Conservation (phyloP, 92 coral and sea anemone species). For the Parazoanthus atlanticus region DNA sequence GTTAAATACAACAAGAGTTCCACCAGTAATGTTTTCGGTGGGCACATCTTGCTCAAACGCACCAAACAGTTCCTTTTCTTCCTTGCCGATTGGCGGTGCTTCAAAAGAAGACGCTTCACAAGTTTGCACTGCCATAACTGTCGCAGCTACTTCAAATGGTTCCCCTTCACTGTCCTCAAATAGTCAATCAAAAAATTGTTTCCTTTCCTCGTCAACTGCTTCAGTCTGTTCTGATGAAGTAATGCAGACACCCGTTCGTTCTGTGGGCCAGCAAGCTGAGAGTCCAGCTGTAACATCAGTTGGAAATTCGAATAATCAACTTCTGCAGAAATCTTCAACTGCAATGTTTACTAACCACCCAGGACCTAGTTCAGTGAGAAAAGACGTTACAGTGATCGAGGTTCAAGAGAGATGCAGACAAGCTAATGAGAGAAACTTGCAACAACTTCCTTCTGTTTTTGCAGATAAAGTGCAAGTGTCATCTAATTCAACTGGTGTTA, state of each 20-base stretch:
- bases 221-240: background rate
- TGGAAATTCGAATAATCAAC: background rate
- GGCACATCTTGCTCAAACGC: conserved; percentile 2
- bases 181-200: background rate
- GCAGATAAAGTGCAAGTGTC: background rate
- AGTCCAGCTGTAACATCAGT: background rate
- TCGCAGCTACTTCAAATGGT: background rate
- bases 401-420: background rate
- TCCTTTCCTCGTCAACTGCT: background rate
- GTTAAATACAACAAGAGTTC: background rate
- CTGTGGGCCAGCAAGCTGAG: background rate
- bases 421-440: background rate
- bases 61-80: background rate
- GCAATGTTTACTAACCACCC: background rate
- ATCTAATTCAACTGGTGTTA: background rate
- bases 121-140: background rate
- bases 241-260: background rate
- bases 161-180: background rate
- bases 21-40: background rate
- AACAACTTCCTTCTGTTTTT: background rate
- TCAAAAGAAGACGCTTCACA: background rate
- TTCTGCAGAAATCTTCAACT: conserved; percentile 1
- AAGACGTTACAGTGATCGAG: background rate
- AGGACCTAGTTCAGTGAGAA: background rate
- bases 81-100: background rate